Evolutionary conservation across 2,888 invertebrate species (phyloP).

Genomic region (Eupithecia centaureata): DNA sequence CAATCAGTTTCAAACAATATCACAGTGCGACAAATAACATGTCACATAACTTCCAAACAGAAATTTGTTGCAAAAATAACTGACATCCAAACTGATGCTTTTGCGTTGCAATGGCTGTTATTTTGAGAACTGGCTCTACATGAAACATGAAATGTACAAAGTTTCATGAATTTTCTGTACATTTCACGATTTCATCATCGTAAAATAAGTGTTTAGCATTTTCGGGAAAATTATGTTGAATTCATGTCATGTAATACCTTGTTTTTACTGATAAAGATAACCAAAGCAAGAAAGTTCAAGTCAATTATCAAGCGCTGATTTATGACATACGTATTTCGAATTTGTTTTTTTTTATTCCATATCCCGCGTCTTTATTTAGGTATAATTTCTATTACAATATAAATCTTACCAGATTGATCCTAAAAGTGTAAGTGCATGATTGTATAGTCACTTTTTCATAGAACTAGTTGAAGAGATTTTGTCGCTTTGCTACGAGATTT

Average conservation of each 20-base stretch:
- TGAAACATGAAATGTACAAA: neutral
- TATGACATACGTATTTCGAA: neutral
- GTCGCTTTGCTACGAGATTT: conserved; percentile 2
- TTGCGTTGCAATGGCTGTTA: neutral
- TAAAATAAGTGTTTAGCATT: neutral
- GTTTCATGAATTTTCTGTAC: neutral
- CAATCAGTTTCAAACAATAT: conserved; percentile 5
- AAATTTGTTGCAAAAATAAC: conserved; percentile 11
- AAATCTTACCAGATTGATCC: neutral
- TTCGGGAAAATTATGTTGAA: neutral
- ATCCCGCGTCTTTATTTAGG: neutral
- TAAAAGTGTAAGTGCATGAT: neutral
- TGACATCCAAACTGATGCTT: neutral
- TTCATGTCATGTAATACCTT: too few relatives aligned
- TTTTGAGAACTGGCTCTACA: neutral
- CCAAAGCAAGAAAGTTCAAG: too few relatives aligned
- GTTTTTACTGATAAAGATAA: too few relatives aligned
- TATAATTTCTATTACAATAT: neutral
- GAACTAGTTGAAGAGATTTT: neutral
- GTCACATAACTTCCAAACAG: conserved; percentile 6
- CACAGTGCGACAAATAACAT: conserved; percentile 1
- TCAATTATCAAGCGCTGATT: neutral
- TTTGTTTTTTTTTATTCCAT: neutral
- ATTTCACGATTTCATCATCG: neutral
- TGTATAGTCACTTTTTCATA: neutral